Evolutionary conservation across 2,113 vertebrate species (phyloP).

Genomic region (Hiodon tergisus): DNA sequence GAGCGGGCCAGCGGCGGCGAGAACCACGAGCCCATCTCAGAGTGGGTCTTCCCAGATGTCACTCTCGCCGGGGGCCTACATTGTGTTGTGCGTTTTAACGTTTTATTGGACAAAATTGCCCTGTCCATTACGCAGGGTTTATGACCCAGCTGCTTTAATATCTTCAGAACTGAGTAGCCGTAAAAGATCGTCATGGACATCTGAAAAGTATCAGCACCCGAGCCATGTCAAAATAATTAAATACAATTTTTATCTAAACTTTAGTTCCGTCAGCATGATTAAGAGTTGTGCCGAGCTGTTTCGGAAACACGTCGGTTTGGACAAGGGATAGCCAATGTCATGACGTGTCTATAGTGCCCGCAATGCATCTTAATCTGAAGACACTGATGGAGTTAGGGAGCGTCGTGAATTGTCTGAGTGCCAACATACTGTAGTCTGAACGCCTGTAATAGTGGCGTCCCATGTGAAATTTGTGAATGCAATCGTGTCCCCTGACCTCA

Average conservation of each 20-base stretch:
- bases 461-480: too few relatives aligned
- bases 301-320: too few relatives aligned
- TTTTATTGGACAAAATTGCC: constrained; percentile 26
- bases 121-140: constrained; percentile 14
- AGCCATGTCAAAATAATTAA: background rate
- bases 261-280: too few relatives aligned
- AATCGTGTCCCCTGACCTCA: too few relatives aligned
- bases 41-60: constrained; percentile 24
- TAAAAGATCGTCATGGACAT: constrained; percentile 20
- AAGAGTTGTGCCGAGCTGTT: too few relatives aligned
- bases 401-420: too few relatives aligned
- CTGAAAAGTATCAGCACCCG: constrained; percentile 28
- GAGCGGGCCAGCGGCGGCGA: constrained; percentile 34
- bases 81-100: background rate
- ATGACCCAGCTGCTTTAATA: constrained; percentile 4
- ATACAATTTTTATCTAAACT: background rate
- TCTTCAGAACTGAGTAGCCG: background rate
- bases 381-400: too few relatives aligned
- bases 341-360: too few relatives aligned
- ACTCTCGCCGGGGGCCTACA: background rate
- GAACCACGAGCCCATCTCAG: constrained; percentile 14
- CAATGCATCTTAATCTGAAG: too few relatives aligned
- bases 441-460: too few relatives aligned
- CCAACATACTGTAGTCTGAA: too few relatives aligned
- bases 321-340: too few relatives aligned